Percentiles rank a stretch among this genome's conserved stretches.
These are phyloP conservation scores for Seriola aureovittata DNA, from an alignment of 2,113 vertebrate genomes.

Conservation along the genomic window DNA sequence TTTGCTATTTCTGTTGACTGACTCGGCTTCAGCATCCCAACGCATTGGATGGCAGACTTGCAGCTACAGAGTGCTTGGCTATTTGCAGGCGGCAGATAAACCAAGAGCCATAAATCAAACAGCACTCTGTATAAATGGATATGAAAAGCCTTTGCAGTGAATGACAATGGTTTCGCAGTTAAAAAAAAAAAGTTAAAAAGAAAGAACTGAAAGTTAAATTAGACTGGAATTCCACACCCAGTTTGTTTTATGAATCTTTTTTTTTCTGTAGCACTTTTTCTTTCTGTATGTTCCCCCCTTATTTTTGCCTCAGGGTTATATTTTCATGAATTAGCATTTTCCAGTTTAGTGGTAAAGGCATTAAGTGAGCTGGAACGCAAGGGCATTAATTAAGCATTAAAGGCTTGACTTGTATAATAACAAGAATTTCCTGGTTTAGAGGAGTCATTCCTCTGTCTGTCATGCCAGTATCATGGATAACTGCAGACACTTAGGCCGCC, in stretches of 20 bases:
- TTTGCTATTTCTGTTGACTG: conserved; percentile 10
- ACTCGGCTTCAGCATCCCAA: conserved; percentile 33
- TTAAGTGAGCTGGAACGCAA: conserved; percentile 29
- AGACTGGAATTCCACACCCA: conserved; percentile 42
- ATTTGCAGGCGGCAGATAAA: conserved; percentile 74
- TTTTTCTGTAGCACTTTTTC: neutral
- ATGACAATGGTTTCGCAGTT: conserved; percentile 59
- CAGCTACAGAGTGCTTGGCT: conserved; percentile 36
- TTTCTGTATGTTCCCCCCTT: neutral
- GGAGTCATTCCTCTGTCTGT: conserved; percentile 1
- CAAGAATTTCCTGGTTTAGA: conserved; percentile 11
- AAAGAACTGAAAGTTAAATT: conserved; percentile 47
- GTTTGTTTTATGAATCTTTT: conserved; percentile 31
- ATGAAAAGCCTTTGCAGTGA: conserved; percentile 65
- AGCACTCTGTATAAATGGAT: conserved; percentile 53
- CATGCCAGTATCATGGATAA: neutral
- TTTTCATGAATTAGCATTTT: conserved; percentile 56
- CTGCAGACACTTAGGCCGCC: neutral
- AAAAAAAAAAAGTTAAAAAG: conserved; percentile 14
- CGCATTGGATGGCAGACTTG: conserved; percentile 15
- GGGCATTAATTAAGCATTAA: conserved; percentile 59
- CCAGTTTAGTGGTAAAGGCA: conserved; percentile 38
- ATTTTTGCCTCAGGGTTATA: conserved; percentile 34
- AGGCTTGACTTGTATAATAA: conserved; percentile 47
- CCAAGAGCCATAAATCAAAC: conserved; percentile 70